phyloP scores from a whole-genome alignment of 2,797 vertebrate genomes.

The Pangasius sanitwongsei region DNA sequence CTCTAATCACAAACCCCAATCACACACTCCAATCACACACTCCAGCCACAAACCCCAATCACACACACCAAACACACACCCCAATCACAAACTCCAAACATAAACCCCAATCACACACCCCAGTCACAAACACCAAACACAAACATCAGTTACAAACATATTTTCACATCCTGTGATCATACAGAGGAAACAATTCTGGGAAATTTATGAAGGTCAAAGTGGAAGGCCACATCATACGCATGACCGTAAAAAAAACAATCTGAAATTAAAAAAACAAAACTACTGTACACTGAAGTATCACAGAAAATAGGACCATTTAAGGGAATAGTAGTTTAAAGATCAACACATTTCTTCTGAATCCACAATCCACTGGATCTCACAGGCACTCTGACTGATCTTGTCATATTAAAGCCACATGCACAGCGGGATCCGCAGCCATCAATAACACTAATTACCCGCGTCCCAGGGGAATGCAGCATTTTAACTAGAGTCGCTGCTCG shows the following conservation, averaged over 20 bases:
- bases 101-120: no score
- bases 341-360: neutral
- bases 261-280: neutral
- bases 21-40: no score
- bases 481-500: conserved; percentile 50
- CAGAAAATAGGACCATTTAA: neutral
- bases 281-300: neutral
- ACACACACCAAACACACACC: no score
- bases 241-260: neutral
- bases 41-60: no score
- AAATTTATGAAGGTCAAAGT: neutral
- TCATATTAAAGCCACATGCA: conserved; percentile 74
- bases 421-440: conserved; percentile 62
- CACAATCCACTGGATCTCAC: conserved; percentile 49
- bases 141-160: neutral
- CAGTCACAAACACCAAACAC: no score
- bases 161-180: neutral
- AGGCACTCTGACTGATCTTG: conserved; percentile 65
- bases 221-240: neutral
- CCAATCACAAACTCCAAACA: no score
- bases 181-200: neutral
- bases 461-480: conserved; percentile 64
- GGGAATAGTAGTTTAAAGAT: neutral
- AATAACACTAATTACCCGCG: conserved; percentile 73
- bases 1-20: no score